These are phyloP conservation scores for Caracal caracal DNA, from an alignment of 2,113 vertebrate genomes.

Conservation along the genomic window DNA sequence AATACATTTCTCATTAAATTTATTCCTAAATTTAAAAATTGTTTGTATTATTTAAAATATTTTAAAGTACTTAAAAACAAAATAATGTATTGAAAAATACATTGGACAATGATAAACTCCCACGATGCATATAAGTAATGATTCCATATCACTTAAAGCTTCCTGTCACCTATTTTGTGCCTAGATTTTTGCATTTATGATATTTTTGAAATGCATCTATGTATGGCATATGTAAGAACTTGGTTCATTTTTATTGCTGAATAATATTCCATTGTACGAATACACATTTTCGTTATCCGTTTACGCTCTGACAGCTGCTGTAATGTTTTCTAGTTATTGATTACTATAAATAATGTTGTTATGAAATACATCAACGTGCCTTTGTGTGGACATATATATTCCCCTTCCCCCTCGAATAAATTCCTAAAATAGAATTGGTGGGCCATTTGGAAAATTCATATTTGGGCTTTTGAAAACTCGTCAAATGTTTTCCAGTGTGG, in stretches of 20 bases:
- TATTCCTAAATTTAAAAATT: not conserved
- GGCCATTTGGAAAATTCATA: not conserved
- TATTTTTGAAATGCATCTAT: not conserved
- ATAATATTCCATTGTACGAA: not conserved
- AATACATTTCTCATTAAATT: not conserved
- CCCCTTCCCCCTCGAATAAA: fast-evolving
- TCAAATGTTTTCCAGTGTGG: not conserved
- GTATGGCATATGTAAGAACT: not conserved
- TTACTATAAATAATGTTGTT: not conserved
- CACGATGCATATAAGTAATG: not conserved
- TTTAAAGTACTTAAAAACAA: not conserved
- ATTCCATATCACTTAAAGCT: not conserved
- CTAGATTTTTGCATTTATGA: not conserved
- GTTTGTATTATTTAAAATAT: not conserved
- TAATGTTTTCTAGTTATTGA: not conserved
- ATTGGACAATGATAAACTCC: not conserved
- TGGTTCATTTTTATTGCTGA: not conserved
- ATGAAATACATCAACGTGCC: not conserved
- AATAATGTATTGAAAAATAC: not conserved
- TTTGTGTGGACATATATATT: not conserved
- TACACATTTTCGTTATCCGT: not conserved
- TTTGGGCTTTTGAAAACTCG: not conserved
- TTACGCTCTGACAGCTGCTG: not conserved
- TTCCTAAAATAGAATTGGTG: not conserved
- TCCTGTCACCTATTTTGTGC: not conserved